Percentiles rank a stretch among this genome's conserved stretches.
phyloP scores from a whole-genome alignment of 2,888 invertebrate genomes.

The Tholera decimalis region DNA sequence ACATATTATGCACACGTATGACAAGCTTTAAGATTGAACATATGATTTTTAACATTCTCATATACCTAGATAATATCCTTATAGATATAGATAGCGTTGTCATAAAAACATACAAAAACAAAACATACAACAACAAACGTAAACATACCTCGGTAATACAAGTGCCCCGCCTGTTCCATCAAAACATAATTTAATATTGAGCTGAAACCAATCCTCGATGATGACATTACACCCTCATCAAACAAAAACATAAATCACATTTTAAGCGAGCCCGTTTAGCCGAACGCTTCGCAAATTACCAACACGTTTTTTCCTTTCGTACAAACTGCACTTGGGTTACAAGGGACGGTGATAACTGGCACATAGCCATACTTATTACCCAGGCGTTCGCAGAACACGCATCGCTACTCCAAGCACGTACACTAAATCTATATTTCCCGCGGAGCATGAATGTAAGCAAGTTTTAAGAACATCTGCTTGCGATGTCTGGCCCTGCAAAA shows the following conservation, averaged over 20 bases:
- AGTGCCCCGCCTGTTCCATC: background rate
- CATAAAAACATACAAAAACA: background rate
- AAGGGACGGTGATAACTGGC: conserved; percentile 54
- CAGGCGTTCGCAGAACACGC: conserved; percentile 49
- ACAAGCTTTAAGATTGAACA: too few species aligned
- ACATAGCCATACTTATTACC: conserved; percentile 58
- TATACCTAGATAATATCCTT: background rate
- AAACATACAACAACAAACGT: too few species aligned
- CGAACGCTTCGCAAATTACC: conserved; percentile 53
- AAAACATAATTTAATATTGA: conserved; percentile 34
- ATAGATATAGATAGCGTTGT: background rate
- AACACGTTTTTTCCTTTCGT: conserved; percentile 50
- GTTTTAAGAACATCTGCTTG: conserved; percentile 71
- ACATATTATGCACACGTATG: too few species aligned
- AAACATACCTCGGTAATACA: background rate
- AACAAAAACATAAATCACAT: conserved; percentile 48
- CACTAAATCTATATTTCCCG: conserved; percentile 72
- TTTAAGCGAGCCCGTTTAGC: conserved; percentile 40
- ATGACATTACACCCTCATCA: conserved; percentile 35
- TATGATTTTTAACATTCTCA: background rate
- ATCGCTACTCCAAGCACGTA: conserved; percentile 69
- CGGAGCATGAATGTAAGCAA: conserved; percentile 71
- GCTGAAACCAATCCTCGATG: conserved; percentile 33
- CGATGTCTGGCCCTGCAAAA: conserved; percentile 61
- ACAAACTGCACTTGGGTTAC: conserved; percentile 52